Evolutionary conservation across 2,888 invertebrate species (phyloP), one percentile per base, ranked within the genome.

Genomic region (Ethmia dodecea): DNA sequence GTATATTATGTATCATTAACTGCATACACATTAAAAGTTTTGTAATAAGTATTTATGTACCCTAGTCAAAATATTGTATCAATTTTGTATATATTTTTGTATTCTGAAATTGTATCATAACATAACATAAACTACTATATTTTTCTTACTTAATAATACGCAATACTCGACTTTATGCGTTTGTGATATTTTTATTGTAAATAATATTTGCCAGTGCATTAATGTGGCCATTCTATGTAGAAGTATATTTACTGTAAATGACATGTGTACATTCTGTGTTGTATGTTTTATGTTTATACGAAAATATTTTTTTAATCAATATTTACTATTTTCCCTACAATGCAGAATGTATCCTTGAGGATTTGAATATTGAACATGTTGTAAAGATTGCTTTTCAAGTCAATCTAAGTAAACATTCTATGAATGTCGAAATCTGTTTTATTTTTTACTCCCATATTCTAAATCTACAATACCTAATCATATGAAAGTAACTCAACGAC

Each of bases 381-480:
- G n/a, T n/a, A n/a, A 63, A 60, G 75, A 74, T 78, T 76, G 72
- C 64, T 73, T 67, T 52, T 61, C 47, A 50, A 68, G 56, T 58
- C 68, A 73, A 77, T 77, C 71, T 69, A 61, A 78, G 52, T 78
- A 76, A 83, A 75, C 84, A 81, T 84, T 83, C 80, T 75, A 78
- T 83, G 81, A 83, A 84, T 83, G 80, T 75, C 44, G n/a, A 55
- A 16, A 13, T 33, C 12, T 55, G 52, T 75, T 70, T 76, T 51
- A 59, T 65, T 71, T 59, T 18, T 6, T 10, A n/a, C n/a, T n/a
- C n/a, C n/a, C n/a, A n/a, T n/a, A n/a, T n/a, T n/a, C n/a, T n/a
- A n/a, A n/a, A n/a, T n/a, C n/a, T n/a, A n/a, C n/a, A n/a, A n/a
- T n/a, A n/a, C n/a, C n/a, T n/a, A n/a, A n/a, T n/a, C n/a, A n/a